These are phyloP conservation scores for Aegypius monachus DNA, from an alignment of 2,113 vertebrate genomes.

Conservation along the genomic window DNA sequence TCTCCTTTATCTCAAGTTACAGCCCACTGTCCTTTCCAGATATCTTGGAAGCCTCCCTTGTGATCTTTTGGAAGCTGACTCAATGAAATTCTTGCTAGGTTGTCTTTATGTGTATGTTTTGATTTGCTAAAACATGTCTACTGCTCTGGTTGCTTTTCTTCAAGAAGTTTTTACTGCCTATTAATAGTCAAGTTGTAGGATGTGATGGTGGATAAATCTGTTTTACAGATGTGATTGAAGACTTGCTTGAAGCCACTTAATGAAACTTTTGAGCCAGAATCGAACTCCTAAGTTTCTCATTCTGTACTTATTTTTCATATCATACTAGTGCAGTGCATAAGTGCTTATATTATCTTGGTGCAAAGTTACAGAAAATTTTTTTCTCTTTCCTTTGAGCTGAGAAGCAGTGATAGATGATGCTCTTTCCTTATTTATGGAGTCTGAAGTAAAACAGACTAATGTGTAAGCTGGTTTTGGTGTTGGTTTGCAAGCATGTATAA, in stretches of 20 bases:
- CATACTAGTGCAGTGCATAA: neutral
- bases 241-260: neutral
- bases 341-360: neutral
- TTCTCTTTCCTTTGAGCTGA: neutral
- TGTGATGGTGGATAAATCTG: neutral
- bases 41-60: neutral
- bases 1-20: neutral
- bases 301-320: neutral
- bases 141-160: neutral
- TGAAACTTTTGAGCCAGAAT: neutral
- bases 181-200: neutral
- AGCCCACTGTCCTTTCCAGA: neutral
- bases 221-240: neutral
- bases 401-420: neutral
- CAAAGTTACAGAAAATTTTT: neutral
- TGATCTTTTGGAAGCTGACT: neutral
- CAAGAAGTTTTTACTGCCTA: neutral
- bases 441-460: neutral
- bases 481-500: neutral
- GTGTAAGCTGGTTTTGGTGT: neutral
- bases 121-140: neutral
- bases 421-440: neutral
- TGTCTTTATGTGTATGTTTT: neutral
- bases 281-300: neutral
- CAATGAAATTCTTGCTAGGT: neutral